Evolutionary conservation across 2,797 vertebrate genomes (phyloP).

Genomic region (Novumbra hubbsi): DNA sequence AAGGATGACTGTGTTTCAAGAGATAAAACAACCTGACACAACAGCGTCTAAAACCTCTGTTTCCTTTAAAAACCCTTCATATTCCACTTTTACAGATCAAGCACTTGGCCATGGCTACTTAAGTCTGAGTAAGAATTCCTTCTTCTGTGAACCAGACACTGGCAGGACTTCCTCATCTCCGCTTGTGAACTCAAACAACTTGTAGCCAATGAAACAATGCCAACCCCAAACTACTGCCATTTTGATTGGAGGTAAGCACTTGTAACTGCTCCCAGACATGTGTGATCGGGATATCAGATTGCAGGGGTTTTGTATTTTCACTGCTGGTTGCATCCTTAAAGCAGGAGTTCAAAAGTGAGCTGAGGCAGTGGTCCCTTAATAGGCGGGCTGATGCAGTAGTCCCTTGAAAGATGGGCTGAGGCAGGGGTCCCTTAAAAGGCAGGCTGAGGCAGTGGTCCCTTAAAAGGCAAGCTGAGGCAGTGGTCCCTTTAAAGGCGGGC

Average conservation of each 20-base stretch:
- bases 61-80: background rate
- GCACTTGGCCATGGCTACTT: background rate
- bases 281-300: background rate
- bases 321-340: background rate
- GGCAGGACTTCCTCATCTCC: background rate
- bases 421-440: background rate
- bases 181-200: conserved; percentile 3
- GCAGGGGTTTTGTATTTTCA: background rate
- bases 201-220: background rate
- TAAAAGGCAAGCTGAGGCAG: background rate
- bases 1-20: background rate
- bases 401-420: background rate
- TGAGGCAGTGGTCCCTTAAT: background rate
- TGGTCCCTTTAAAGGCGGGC: background rate
- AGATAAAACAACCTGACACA: background rate
- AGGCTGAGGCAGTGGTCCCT: background rate
- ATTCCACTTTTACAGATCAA: background rate
- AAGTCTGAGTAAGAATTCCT: background rate
- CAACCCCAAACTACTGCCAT: background rate
- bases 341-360: background rate
- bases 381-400: background rate
- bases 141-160: conserved; percentile 1
- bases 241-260: background rate
- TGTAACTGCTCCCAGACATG: conserved; percentile 3
- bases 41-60: background rate